Percentiles rank a stretch among this genome's conserved stretches.
These are phyloP conservation scores for Arizona elegans DNA, from an alignment of 2,113 vertebrate species.

Conservation along the genomic window DNA sequence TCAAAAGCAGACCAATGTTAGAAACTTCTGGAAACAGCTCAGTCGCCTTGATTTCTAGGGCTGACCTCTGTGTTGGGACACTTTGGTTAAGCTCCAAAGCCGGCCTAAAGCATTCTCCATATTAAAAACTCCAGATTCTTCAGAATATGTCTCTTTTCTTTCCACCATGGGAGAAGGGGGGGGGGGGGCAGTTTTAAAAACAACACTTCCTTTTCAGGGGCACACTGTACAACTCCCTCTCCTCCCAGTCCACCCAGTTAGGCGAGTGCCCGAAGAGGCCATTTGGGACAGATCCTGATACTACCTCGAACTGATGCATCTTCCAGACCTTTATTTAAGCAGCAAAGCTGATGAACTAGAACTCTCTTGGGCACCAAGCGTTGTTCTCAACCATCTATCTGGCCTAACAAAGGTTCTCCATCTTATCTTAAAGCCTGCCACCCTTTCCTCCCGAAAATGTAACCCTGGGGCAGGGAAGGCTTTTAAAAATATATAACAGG, in stretches of 20 bases:
- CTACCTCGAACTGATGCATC: too few species aligned
- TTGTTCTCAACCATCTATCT: background rate
- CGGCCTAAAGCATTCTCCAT: background rate
- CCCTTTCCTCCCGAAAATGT: background rate
- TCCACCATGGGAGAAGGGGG: background rate
- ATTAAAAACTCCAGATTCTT: background rate
- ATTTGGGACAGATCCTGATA: background rate
- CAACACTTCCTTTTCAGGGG: background rate
- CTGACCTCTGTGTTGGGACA: background rate
- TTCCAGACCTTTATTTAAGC: background rate
- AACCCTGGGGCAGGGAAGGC: background rate
- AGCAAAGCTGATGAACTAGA: background rate
- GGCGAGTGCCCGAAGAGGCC: too few species aligned
- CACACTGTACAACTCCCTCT: too few species aligned
- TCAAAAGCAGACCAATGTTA: conserved; percentile 26
- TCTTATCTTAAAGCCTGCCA: background rate
- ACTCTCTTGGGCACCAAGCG: background rate
- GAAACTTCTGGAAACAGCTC: conserved; percentile 47
- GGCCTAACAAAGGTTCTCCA: background rate
- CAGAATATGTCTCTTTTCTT: background rate
- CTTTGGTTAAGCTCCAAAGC: background rate
- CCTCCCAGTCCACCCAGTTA: background rate
- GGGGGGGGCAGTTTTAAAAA: background rate
- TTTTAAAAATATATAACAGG: background rate
- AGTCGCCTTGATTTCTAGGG: background rate